A percentile compares a stretch with the other conserved stretches of the same genome.
Evolutionary conservation across 2,888 invertebrate species (phyloP).

Genomic region (Scaptomyza caliginosa): DNA sequence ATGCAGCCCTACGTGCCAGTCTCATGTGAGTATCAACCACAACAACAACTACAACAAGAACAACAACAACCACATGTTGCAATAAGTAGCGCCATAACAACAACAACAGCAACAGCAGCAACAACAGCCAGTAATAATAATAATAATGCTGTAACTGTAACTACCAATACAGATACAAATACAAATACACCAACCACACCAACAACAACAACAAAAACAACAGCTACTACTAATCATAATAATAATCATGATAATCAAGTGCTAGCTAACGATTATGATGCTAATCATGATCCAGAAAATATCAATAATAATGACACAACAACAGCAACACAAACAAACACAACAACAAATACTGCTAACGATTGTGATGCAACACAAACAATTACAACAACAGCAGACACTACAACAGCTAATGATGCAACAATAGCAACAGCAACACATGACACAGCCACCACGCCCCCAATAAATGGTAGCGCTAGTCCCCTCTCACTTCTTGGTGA

Average conservation of each 20-base stretch:
- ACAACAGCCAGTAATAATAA: constrained; percentile 70
- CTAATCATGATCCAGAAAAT: constrained; percentile 38
- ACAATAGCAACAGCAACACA: constrained; percentile 59
- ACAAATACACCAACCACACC: constrained; percentile 47
- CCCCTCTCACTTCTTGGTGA: constrained; percentile 33
- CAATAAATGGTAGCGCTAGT: constrained; percentile 50
- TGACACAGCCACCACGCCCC: constrained; percentile 42
- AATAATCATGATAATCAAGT: constrained; percentile 46
- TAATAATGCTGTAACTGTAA: constrained; percentile 58
- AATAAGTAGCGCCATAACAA: constrained; percentile 75
- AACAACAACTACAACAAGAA: constrained; percentile 58
- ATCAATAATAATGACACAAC: constrained; percentile 38
- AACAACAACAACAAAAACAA: constrained; percentile 33
- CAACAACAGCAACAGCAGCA: constrained; percentile 73
- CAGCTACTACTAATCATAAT: constrained; percentile 60
- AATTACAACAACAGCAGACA: constrained; percentile 57
- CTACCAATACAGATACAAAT: constrained; percentile 52
- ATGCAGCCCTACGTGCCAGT: constrained; percentile 99
- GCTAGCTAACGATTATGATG: constrained; percentile 46
- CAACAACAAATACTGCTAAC: constrained; percentile 38
- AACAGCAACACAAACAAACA: constrained; percentile 50
- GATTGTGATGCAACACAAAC: constrained; percentile 74
- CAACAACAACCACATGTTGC: constrained; percentile 55
- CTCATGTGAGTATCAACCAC: constrained; percentile 95
- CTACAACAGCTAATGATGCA: constrained; percentile 42